Evolutionary conservation across 2,888 invertebrate species (phyloP).

Genomic region (Spisula subtruncata): DNA sequence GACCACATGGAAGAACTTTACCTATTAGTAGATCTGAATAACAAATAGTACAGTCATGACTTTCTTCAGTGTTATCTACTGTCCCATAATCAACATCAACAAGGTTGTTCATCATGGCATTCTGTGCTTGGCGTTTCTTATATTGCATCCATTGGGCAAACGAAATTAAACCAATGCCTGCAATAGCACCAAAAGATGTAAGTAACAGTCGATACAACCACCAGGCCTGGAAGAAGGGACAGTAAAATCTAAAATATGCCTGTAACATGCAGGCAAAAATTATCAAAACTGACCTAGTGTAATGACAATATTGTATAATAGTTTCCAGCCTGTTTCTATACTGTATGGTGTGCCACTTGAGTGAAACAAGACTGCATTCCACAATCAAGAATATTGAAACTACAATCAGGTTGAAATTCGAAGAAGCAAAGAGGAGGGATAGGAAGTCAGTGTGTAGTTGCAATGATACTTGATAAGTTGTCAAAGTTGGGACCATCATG

Average conservation of each 20-base stretch:
- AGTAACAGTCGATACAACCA: conserved; percentile 21
- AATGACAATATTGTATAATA: not conserved
- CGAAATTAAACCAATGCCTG: not conserved
- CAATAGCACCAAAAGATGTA: not conserved
- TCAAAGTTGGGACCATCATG: not conserved
- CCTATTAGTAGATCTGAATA: not conserved
- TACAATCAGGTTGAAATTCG: not conserved
- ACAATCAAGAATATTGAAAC: not conserved
- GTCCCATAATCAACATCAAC: not conserved
- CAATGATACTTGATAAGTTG: not conserved
- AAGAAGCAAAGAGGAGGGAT: conserved; percentile 25
- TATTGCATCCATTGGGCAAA: not conserved
- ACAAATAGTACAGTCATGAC: conserved; percentile 34
- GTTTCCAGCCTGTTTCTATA: conserved; percentile 18
- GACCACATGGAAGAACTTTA: conserved; percentile 20
- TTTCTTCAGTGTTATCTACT: not conserved
- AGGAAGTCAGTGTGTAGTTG: not conserved
- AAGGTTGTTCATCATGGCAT: not conserved
- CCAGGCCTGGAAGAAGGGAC: conserved; percentile 31
- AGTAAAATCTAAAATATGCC: conserved; percentile 22
- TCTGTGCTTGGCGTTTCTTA: not conserved
- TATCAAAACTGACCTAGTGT: not conserved
- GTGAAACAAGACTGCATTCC: not conserved
- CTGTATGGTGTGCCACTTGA: not conserved
- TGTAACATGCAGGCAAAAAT: not conserved